Percentiles rank a stretch among this genome's conserved stretches.
Conservation (phyloP, 2,888 invertebrate genomes). For the Odontocolon sp. region DNA sequence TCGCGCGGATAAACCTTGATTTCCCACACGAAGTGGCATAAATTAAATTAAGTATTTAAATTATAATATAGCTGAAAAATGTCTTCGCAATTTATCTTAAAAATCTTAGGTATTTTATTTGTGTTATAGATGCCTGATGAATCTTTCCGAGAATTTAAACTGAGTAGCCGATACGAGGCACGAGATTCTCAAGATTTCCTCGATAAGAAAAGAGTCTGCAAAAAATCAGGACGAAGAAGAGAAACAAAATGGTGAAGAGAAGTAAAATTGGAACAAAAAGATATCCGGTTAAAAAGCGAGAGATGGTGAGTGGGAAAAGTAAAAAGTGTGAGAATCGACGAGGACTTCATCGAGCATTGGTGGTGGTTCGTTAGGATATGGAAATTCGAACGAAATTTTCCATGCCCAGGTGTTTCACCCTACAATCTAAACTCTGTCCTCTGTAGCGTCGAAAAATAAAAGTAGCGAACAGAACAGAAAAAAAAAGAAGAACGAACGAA, state of each 20-base stretch:
- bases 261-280: constrained; percentile 4
- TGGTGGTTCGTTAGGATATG: constrained; percentile 34
- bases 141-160: no score
- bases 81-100: no score
- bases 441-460: constrained; percentile 7
- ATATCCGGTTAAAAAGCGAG: neutral
- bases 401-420: constrained; percentile 12
- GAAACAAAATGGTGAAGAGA: constrained; percentile 1
- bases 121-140: no score
- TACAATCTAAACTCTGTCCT: neutral
- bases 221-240: neutral
- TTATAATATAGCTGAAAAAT: no score
- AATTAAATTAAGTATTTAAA: no score
- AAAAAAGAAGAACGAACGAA: constrained; percentile 6
- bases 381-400: constrained; percentile 38
- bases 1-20: no score
- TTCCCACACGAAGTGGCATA: no score
- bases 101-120: no score
- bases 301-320: constrained; percentile 13
- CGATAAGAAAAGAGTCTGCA: neutral
- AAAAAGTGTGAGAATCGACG: neutral
- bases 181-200: no score
- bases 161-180: no score
- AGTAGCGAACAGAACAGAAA: neutral
- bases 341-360: no score